Evolutionary conservation across 2,797 vertebrate species (phyloP).

Genomic region (Melanotaenia nigrans): DNA sequence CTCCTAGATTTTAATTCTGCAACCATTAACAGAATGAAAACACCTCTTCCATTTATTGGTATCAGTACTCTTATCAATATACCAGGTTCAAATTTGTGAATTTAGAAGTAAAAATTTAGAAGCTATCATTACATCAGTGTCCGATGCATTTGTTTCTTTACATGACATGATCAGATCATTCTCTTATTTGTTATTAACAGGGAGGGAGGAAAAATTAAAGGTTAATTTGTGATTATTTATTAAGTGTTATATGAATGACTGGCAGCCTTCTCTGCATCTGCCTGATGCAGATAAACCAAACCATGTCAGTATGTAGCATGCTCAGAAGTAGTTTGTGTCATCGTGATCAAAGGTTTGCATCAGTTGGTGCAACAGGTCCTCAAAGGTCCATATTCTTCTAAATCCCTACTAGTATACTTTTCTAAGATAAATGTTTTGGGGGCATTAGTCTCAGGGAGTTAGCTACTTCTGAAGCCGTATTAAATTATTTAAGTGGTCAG

Average conservation of each 20-base stretch:
- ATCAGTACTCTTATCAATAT: too few species aligned
- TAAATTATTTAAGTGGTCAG: constrained; percentile 58
- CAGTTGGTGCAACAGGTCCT: constrained; percentile 43
- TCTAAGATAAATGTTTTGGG: constrained; percentile 7
- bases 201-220: too few species aligned
- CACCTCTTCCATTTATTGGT: too few species aligned
- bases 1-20: too few species aligned
- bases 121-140: too few species aligned
- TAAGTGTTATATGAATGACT: too few species aligned
- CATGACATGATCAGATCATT: too few species aligned
- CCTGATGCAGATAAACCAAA: neutral
- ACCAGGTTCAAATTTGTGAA: too few species aligned
- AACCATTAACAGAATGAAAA: too few species aligned
- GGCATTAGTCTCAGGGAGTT: constrained; percentile 27
- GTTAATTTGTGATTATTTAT: too few species aligned
- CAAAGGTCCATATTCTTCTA: constrained; percentile 9
- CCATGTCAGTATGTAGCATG: neutral
- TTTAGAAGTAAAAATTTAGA: too few species aligned
- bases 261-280: neutral
- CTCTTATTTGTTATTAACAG: too few species aligned
- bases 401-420: neutral
- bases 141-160: neutral
- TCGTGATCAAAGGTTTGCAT: neutral
- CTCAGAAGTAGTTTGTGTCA: neutral
- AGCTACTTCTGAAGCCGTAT: constrained; percentile 47